Evolutionary conservation across 2,113 vertebrate species (phyloP), one percentile per base, ranked within the genome.

Genomic region (Brachionichthys hirsutus): DNA sequence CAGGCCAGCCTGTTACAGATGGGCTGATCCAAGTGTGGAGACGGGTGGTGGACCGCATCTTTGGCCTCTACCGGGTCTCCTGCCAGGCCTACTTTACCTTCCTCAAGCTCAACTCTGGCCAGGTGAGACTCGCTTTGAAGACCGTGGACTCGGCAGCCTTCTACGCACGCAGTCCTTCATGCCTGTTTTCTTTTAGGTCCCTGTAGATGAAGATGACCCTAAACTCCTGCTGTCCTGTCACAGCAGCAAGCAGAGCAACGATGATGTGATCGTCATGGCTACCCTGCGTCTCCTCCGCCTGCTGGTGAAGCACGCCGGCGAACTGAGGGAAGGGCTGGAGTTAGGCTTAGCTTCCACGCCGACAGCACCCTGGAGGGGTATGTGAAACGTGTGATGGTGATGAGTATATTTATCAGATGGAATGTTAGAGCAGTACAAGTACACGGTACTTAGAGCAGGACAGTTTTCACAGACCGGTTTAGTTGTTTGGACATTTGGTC

Each of bases 31-130:
- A 89, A 67, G 94, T 98, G 41, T 99, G 97, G 97, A 91, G 95
- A 56, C 92, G 92, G 58, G 95, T 99, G 15, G 95, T 97, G n/a
- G 95, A 97, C 67, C 91, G 97, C 35, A 98, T 99, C 79, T 99
- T 99, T 80, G 97, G 95, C 75, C 92, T 99, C 2, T 99, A 99
- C 78, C 92, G 95, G 36, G 87, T 98, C 19, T 98, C 97, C 34
- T 99, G 97, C 86, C 94, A 94, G 9, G 96, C 97, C 9, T 99
- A 99, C 60, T 99, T 99, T 67, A 98, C 96, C 64, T 99, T 99
- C 73, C 93, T 99, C 38, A 99, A 98, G 65, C 94, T 99, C 41
- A 98, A 98, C 4, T 95, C 95, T 13, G 96, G 96, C 56, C 94
- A 97, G 92, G 97, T 95, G 56, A 53, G 90, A 53, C 17, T 16